Conservation (phyloP, 2,113 vertebrate species). For the Sylvia atricapilla region DNA sequence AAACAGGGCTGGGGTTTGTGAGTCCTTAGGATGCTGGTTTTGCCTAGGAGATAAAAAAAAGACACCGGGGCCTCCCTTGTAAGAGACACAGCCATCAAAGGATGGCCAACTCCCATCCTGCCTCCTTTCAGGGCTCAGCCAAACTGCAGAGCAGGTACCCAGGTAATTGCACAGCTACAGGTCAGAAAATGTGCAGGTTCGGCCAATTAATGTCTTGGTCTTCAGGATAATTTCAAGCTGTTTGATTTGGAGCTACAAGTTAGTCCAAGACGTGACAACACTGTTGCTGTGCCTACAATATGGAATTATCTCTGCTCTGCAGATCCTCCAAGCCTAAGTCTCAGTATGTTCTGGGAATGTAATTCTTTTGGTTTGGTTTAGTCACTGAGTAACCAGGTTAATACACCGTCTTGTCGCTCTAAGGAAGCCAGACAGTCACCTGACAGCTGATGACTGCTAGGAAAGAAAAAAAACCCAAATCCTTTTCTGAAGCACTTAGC, state of each 20-base stretch:
- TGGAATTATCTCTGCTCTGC: neutral
- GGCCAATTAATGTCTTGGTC: neutral
- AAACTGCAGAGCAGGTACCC: neutral
- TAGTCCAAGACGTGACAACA: neutral
- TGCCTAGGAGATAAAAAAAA: neutral
- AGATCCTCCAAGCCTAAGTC: neutral
- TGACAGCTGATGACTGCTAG: neutral
- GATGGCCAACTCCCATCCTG: neutral
- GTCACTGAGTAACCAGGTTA: neutral
- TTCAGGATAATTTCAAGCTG: neutral
- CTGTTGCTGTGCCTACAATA: neutral
- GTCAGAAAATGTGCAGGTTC: neutral
- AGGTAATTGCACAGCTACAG: neutral
- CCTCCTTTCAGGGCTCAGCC: neutral
- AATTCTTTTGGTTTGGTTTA: neutral
- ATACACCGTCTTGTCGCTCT: neutral
- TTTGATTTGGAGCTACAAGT: neutral
- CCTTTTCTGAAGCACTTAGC: neutral
- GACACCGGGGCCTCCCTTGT: neutral
- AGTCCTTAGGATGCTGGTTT: neutral
- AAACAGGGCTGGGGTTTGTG: neutral
- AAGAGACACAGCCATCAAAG: neutral
- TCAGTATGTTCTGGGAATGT: neutral
- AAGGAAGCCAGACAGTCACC: neutral
- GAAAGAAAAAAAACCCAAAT: neutral